Evolutionary conservation across 2,113 vertebrate species (phyloP).

Genomic region (Noctilio leporinus): DNA sequence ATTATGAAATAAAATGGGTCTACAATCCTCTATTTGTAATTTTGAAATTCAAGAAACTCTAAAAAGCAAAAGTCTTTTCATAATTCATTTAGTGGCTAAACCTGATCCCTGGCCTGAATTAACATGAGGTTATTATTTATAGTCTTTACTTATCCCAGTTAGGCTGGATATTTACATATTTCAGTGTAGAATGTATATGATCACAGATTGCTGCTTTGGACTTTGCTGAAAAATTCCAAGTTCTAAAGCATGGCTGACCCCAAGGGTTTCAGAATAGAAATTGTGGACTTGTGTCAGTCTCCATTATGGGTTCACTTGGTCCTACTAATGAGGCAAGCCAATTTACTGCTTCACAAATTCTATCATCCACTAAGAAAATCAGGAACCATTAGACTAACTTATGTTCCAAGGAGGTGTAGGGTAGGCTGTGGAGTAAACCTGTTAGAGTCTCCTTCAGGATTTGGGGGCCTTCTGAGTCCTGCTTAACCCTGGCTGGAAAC

Average conservation of each 20-base stretch:
- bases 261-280: background rate
- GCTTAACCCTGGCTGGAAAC: background rate
- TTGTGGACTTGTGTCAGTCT: background rate
- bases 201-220: background rate
- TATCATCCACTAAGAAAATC: background rate
- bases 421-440: background rate
- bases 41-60: background rate
- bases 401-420: background rate
- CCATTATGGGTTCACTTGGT: background rate
- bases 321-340: background rate
- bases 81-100: background rate
- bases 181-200: background rate
- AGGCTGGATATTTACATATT: background rate
- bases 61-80: background rate
- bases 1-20: conserved; percentile 30
- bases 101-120: background rate
- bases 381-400: background rate
- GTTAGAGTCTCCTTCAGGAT: background rate
- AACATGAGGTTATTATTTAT: background rate
- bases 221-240: background rate
- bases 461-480: background rate
- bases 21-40: background rate
- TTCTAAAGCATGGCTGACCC: background rate
- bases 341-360: background rate
- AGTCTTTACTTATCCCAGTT: background rate